Conservation (phyloP, 1,140 invertebrate genomes). For the Metaphire vulgaris region DNA sequence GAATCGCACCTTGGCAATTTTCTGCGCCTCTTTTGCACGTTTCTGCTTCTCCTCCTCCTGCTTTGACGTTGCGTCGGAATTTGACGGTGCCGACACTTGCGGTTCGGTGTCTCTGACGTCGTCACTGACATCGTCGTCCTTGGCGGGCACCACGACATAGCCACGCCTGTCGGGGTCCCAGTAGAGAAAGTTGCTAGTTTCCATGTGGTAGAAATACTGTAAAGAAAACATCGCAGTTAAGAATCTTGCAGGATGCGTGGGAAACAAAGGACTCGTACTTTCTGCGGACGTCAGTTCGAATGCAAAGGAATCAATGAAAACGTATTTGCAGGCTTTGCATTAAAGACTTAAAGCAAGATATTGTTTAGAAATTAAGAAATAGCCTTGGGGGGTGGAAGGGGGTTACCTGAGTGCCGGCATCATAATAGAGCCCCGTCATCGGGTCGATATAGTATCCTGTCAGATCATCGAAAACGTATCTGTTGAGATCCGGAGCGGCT, state of each 20-base stretch:
- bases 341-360: too few relatives aligned
- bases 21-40: slow-evolving; percentile 95
- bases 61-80: slow-evolving; percentile 29
- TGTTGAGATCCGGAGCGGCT: slow-evolving; percentile 78
- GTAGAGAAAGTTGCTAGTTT: slow-evolving; percentile 84
- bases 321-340: too few relatives aligned
- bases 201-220: slow-evolving; percentile 66
- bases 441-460: slow-evolving; percentile 96
- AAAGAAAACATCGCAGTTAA: too few relatives aligned
- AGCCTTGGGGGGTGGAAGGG: too few relatives aligned
- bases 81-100: slow-evolving; percentile 25
- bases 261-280: too few relatives aligned
- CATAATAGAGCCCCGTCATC: slow-evolving; percentile 86
- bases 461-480: slow-evolving; percentile 89
- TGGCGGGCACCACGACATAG: slow-evolving; percentile 36
- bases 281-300: too few relatives aligned
- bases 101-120: slow-evolving; percentile 21
- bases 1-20: slow-evolving; percentile 76
- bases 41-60: slow-evolving; percentile 61
- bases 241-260: too few relatives aligned
- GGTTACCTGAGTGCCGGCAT: slow-evolving; percentile 78
- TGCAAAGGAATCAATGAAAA: too few relatives aligned
- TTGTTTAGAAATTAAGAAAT: too few relatives aligned
- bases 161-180: slow-evolving; percentile 65
- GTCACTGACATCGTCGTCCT: neutral